These are phyloP conservation scores for Oryzias woworae DNA, from an alignment of 2,113 vertebrate species.

Conservation along the genomic window DNA sequence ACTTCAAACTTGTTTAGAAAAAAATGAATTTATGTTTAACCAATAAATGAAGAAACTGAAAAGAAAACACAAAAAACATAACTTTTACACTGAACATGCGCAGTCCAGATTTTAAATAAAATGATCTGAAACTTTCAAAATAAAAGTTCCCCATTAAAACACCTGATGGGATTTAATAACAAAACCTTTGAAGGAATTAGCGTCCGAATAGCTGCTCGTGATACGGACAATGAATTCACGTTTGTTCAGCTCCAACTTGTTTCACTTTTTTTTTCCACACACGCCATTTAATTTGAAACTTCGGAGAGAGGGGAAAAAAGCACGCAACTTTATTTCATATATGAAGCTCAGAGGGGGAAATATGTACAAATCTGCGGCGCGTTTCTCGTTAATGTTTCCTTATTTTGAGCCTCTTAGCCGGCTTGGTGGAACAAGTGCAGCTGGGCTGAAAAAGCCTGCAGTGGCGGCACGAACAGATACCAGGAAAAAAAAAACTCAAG, in stretches of 20 bases:
- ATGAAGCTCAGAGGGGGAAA: neutral
- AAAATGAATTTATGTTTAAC: too few species aligned
- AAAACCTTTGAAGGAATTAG: too few species aligned
- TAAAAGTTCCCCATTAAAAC: too few species aligned
- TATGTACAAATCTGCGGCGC: neutral
- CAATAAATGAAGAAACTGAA: neutral
- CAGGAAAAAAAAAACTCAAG: neutral
- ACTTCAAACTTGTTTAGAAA: too few species aligned
- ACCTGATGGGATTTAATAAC: too few species aligned
- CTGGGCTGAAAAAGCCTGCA: conserved; percentile 34
- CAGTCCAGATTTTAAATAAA: neutral
- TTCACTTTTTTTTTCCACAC: too few species aligned
- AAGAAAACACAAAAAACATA: neutral
- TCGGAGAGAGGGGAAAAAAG: too few species aligned
- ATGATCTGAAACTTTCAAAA: too few species aligned
- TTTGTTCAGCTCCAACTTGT: neutral
- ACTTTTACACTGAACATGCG: neutral
- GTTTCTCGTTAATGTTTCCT: too few species aligned
- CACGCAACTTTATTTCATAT: too few species aligned
- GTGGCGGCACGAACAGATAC: conserved; percentile 25
- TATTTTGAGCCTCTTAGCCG: neutral
- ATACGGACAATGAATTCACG: neutral
- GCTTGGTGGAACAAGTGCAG: conserved; percentile 68
- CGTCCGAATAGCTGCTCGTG: too few species aligned
- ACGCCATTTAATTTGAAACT: too few species aligned